A percentile compares a stretch with the other conserved stretches of the same genome.
These are phyloP conservation scores for Scomber japonicus DNA, from an alignment of 2,113 vertebrate genomes.

Conservation along the genomic window DNA sequence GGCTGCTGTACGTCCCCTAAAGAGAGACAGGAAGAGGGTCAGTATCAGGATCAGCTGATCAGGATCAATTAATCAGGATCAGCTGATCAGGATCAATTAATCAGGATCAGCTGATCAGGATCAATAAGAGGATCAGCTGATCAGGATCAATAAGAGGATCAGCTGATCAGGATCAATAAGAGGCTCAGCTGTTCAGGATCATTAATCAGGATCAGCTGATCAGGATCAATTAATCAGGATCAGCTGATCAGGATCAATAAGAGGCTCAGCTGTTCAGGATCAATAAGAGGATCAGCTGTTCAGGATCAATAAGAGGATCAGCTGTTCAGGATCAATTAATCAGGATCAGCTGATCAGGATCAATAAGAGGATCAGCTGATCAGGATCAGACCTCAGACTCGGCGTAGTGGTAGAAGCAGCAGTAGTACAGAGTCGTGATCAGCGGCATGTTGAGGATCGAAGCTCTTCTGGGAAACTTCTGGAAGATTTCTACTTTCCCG, in stretches of 20 bases:
- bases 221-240: neutral
- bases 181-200: neutral
- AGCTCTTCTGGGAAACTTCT: constrained; percentile 92
- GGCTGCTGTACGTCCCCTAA: constrained; percentile 95
- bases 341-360: too few species aligned
- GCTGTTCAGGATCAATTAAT: too few species aligned
- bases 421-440: constrained; percentile 96
- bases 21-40: neutral
- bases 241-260: neutral
- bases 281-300: too few species aligned
- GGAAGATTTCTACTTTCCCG: constrained; percentile 91
- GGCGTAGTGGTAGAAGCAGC: constrained; percentile 95
- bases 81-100: neutral
- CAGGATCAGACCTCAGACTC: constrained; percentile 50
- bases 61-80: neutral
- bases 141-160: too few species aligned
- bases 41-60: neutral
- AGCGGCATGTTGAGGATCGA: constrained; percentile 96
- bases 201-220: too few species aligned
- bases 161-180: accelerated
- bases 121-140: too few species aligned
- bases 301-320: too few species aligned
- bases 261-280: too few species aligned
- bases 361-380: too few species aligned
- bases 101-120: neutral